phyloP scores from a whole-genome alignment of 2,888 invertebrate species.

The Ptilodon capucinus region DNA sequence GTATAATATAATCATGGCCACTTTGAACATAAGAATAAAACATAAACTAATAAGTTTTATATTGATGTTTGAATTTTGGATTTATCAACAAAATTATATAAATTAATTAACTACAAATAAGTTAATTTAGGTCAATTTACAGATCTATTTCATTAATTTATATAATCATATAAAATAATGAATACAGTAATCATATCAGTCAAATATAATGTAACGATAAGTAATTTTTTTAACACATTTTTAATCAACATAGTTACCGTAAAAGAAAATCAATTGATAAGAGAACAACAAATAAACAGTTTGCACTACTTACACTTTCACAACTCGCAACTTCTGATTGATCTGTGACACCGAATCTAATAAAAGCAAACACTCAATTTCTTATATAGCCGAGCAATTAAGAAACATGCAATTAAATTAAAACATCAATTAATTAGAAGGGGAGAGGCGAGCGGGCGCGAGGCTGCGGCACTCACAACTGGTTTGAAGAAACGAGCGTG shows the following conservation, averaged over 20 bases:
- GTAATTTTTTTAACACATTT: no score
- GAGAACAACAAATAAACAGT: slow-evolving; percentile 4
- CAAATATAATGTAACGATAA: no score
- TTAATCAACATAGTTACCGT: not conserved
- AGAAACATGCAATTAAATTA: slow-evolving; percentile 76
- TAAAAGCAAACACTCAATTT: slow-evolving; percentile 71
- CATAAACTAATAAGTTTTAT: no score
- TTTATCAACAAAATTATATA: no score
- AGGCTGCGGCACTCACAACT: slow-evolving; percentile 75
- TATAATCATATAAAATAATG: no score
- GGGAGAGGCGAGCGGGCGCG: slow-evolving; percentile 76
- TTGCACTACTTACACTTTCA: slow-evolving; percentile 22
- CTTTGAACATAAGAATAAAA: no score
- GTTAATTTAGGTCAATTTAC: no score
- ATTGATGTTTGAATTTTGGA: no score
- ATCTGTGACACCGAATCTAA: slow-evolving; percentile 52
- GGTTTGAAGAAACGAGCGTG: slow-evolving; percentile 71
- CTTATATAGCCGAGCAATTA: slow-evolving; percentile 70
- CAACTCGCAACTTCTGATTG: slow-evolving; percentile 8
- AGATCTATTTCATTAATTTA: no score
- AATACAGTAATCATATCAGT: no score
- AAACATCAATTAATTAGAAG: slow-evolving; percentile 80
- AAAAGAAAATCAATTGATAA: not conserved
- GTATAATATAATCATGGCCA: no score
- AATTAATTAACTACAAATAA: no score